Evolutionary conservation across 2,113 vertebrate genomes (phyloP).

Genomic region (Varanus komodoensis): DNA sequence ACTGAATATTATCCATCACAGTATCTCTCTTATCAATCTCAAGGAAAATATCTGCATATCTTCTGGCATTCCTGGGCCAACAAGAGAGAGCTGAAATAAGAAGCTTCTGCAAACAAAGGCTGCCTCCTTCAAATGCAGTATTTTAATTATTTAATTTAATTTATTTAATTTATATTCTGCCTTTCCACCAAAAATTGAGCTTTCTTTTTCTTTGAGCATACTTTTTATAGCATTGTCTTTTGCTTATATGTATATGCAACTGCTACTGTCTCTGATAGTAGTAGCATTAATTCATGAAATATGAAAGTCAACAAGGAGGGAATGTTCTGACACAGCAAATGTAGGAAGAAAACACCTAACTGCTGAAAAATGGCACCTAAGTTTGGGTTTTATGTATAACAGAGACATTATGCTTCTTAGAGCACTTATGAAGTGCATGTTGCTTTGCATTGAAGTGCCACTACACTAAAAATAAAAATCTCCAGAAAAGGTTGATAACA

Average conservation of each 20-base stretch:
- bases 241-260: conserved; percentile 52
- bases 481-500: conserved; percentile 19
- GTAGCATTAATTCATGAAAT: conserved; percentile 40
- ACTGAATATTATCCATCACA: conserved; percentile 33
- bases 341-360: conserved; percentile 46
- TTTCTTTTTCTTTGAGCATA: conserved; percentile 2
- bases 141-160: not conserved
- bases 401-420: conserved; percentile 24
- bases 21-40: conserved; percentile 33
- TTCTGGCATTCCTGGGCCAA: conserved; percentile 44
- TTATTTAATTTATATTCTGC: too few species aligned
- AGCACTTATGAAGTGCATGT: conserved; percentile 34
- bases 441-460: conserved; percentile 16
- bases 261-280: conserved; percentile 59
- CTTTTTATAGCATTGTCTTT: conserved; percentile 55
- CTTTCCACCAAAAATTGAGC: too few species aligned
- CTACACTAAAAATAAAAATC: conserved; percentile 14
- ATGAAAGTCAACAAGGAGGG: conserved; percentile 29
- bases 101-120: conserved; percentile 36
- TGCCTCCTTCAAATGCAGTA: conserved; percentile 39
- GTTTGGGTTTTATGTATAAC: not conserved
- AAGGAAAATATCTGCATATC: conserved; percentile 44
- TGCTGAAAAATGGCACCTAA: conserved; percentile 49
- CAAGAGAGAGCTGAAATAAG: conserved; percentile 22
- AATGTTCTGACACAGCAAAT: conserved; percentile 41